These are phyloP conservation scores for Amblyjoppa proteus DNA, from an alignment of 2,888 invertebrate genomes.

Conservation along the genomic window DNA sequence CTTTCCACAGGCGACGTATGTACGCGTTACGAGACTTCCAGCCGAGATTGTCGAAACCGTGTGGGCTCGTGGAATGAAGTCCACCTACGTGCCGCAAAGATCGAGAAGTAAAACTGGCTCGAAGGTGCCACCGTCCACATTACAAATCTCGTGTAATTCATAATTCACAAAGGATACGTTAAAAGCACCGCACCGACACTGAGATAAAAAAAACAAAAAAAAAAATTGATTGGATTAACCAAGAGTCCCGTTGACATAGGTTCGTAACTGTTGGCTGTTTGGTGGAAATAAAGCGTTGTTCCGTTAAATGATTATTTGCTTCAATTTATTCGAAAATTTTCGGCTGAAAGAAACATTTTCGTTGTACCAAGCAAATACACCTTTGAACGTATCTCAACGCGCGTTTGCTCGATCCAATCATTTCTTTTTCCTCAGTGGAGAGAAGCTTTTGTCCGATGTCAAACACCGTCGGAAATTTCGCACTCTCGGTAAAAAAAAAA, in stretches of 20 bases:
- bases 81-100: conserved; percentile 62
- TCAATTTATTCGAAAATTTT: too few species aligned
- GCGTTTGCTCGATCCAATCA: too few species aligned
- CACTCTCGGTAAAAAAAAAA: background rate
- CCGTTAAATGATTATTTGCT: too few species aligned
- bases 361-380: too few species aligned
- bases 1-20: background rate
- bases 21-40: conserved; percentile 39
- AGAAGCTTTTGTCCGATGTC: background rate
- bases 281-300: too few species aligned
- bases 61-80: conserved; percentile 80
- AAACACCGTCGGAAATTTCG: conserved; percentile 7
- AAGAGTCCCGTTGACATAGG: too few species aligned
- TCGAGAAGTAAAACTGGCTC: conserved; percentile 60
- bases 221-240: too few species aligned
- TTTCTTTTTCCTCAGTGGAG: too few species aligned
- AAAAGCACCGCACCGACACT: background rate
- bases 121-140: conserved; percentile 30
- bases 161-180: conserved; percentile 42
- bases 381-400: too few species aligned
- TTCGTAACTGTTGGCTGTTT: too few species aligned
- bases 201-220: too few species aligned
- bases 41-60: conserved; percentile 73
- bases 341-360: too few species aligned
- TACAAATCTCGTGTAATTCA: conserved; percentile 37